Evolutionary conservation across 1,140 invertebrate species (phyloP).

Genomic region (Andrena cerasifolii): DNA sequence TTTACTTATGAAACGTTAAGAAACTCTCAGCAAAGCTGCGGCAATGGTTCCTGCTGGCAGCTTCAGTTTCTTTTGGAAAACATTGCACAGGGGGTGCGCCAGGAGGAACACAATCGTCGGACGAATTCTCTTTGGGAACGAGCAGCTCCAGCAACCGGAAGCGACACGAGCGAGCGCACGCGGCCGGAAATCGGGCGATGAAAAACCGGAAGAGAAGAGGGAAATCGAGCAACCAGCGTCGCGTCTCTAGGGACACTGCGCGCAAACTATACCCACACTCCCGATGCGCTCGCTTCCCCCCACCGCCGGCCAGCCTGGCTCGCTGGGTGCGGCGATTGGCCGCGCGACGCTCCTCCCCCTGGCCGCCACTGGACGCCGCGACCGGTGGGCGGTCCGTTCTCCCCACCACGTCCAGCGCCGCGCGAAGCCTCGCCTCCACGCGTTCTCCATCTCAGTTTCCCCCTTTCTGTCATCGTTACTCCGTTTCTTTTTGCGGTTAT

Average conservation of each 20-base stretch:
- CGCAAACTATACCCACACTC: constrained; percentile 64
- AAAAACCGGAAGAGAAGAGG: constrained; percentile 33
- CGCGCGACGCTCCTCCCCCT: background rate
- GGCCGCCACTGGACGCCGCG: background rate
- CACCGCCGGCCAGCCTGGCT: background rate
- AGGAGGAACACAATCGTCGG: no score
- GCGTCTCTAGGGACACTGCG: constrained; percentile 66
- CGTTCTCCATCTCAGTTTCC: background rate
- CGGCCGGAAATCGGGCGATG: constrained; percentile 30
- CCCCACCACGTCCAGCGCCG: background rate
- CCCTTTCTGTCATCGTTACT: background rate
- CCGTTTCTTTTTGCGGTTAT: background rate
- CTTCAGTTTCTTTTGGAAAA: background rate
- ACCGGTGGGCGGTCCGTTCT: background rate
- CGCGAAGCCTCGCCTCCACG: background rate
- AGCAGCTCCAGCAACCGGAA: background rate
- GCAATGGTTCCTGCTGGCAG: background rate
- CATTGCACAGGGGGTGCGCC: no score
- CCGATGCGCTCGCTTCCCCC: constrained; percentile 48
- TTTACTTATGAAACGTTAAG: no score
- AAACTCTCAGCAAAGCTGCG: no score
- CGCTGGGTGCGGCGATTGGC: constrained; percentile 22
- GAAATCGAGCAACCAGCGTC: constrained; percentile 58
- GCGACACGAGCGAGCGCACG: constrained; percentile 1
- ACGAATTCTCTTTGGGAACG: background rate